Conservation (phyloP, 2,888 invertebrate genomes). For the Caenorhabditis zanzibari region DNA sequence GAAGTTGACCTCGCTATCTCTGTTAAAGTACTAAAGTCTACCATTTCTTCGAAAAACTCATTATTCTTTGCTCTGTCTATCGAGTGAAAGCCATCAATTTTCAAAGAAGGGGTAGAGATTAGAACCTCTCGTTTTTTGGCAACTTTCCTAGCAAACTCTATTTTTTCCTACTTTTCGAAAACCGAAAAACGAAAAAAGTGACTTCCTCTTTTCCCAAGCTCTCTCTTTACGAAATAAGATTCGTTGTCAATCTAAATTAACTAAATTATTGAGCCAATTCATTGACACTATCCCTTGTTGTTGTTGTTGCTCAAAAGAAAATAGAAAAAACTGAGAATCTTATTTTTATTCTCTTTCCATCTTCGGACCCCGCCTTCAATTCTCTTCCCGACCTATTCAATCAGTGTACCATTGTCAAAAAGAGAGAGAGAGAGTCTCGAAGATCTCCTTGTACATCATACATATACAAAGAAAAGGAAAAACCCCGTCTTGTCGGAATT, state of each 20-base stretch:
- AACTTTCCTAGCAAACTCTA: slow-evolving; percentile 44
- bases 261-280: slow-evolving; percentile 59
- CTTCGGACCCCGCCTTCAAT: slow-evolving; percentile 28
- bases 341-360: slow-evolving; percentile 7
- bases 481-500: slow-evolving; percentile 37
- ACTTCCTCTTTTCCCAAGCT: slow-evolving; percentile 4
- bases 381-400: slow-evolving; percentile 55
- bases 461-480: slow-evolving; percentile 28
- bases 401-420: slow-evolving; percentile 55
- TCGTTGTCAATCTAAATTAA: slow-evolving; percentile 42
- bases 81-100: slow-evolving; percentile 52
- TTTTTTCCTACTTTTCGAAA: slow-evolving; percentile 16
- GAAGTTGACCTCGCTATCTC: not conserved
- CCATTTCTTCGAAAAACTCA: slow-evolving; percentile 9
- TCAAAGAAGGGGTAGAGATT: slow-evolving; percentile 43
- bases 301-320: slow-evolving; percentile 11
- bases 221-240: slow-evolving; percentile 10
- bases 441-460: slow-evolving; percentile 5
- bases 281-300: slow-evolving; percentile 31
- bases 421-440: not conserved
- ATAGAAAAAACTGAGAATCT: slow-evolving; percentile 3
- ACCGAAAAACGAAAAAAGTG: not conserved
- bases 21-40: slow-evolving; percentile 6
- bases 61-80: slow-evolving; percentile 31
- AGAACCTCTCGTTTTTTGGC: slow-evolving; percentile 54